Evolutionary conservation across 1,140 invertebrate species (phyloP).

Genomic region (Rhagoletis pomonella): DNA sequence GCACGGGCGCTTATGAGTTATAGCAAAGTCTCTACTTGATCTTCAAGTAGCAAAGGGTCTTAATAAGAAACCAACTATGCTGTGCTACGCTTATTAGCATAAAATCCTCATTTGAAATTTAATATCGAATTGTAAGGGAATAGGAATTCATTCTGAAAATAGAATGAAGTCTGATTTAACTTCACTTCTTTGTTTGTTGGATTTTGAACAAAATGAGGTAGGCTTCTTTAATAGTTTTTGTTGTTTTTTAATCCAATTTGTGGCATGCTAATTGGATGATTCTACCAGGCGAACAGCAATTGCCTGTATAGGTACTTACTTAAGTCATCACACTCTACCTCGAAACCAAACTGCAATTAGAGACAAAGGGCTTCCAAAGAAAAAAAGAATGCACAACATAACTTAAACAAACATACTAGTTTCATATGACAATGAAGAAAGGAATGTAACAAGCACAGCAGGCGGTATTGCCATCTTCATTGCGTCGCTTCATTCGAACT

Average conservation of each 20-base stretch:
- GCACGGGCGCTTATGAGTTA: too few species aligned
- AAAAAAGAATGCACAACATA: too few species aligned
- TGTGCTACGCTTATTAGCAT: neutral
- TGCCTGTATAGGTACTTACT: neutral
- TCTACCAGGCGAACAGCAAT: neutral
- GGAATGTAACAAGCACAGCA: neutral
- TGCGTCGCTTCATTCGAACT: too few species aligned
- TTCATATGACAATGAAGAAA: neutral
- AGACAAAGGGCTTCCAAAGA: neutral
- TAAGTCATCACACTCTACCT: neutral
- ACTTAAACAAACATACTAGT: neutral
- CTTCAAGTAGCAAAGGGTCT: too few species aligned
- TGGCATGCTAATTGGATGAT: slow-evolving; percentile 22
- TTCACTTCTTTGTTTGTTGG: too few species aligned
- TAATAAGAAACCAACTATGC: too few species aligned
- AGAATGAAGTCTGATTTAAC: too few species aligned
- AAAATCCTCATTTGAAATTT: neutral
- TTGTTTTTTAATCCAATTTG: neutral
- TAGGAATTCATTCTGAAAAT: too few species aligned
- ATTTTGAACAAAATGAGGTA: too few species aligned
- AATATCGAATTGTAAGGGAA: neutral
- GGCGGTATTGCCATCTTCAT: too few species aligned
- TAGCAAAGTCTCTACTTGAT: too few species aligned
- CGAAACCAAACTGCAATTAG: neutral
- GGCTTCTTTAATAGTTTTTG: too few species aligned